Base-by-base conservation (phyloP, 2,113 vertebrate species). In the Toxostoma redivivum region DNA sequence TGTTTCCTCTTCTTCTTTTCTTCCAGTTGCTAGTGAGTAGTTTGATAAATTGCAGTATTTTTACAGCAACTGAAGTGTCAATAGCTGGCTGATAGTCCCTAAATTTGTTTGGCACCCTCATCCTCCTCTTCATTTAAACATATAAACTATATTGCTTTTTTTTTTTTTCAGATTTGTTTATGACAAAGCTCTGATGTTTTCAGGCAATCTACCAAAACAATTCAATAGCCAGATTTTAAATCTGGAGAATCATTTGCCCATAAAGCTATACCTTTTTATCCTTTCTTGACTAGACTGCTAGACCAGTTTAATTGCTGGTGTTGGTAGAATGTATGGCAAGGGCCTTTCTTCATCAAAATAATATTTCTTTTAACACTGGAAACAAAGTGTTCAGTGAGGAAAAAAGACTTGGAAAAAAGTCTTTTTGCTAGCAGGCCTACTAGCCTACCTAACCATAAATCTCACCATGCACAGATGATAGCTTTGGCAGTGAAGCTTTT, bases 401-500 rank as follows among this genome's bases (percentile, higher is more conserved):
- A 73, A 72, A 79, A 24, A 61, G 16, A 31, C n/a, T 37, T 40
- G 31, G 37, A 65, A 48, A 48, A 20, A 76, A 17, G 7, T 71
- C 7, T 35, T 88, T 67, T 67, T 76, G 30, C 9, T 12, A 80
- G 40, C 50, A 85, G 45, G 24, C 11, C 42, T 70, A 40, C 42
- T 69, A 92, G 57, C 19, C 42, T 78, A 16, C 40, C 65, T 57
- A 51, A 16, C 73, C 70, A 76, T 48, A 76, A 82, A 85, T 81
- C 70, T 95, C 86, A 19, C 27, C 0, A 0, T 11, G 37, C n/a
- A 23, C 17, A 82, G 74, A 72, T 76, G 79, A 57, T 66, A 37
- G 48, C 53, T 96, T 61, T 94, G 87, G 79, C 82, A 94, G 58
- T 88, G 71, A 53, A 80, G 45, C 18, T 69, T 91, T 93, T 65